Conservation (phyloP, 2,888 invertebrate genomes). For the Megalurothrips usitatus region DNA sequence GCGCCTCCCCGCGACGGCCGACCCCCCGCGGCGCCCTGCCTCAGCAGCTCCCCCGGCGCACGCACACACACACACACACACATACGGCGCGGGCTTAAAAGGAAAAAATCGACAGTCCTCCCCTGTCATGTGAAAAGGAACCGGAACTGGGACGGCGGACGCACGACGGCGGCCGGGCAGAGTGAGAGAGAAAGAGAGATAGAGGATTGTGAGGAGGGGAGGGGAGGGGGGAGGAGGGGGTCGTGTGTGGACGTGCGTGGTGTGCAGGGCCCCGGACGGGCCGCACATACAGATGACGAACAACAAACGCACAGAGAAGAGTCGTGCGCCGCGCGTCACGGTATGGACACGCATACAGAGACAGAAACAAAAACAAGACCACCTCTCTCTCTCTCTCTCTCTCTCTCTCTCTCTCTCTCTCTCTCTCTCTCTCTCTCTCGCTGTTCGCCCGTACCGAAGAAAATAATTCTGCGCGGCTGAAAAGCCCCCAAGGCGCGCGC, state of each 20-base stretch:
- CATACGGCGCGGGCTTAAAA: background rate
- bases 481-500: too few relatives aligned
- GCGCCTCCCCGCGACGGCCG: background rate
- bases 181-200: background rate
- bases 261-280: background rate
- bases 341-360: background rate
- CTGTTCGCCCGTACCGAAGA: too few relatives aligned
- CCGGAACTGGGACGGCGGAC: background rate
- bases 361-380: background rate
- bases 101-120: background rate
- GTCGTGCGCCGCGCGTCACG: background rate
- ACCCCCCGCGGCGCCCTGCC: background rate
- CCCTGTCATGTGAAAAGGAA: background rate
- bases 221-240: background rate
- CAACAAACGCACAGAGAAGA: background rate
- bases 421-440: background rate
- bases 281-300: constrained; percentile 15
- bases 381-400: background rate
- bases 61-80: background rate
- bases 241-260: background rate
- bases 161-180: background rate
- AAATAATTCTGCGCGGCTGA: too few relatives aligned
- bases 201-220: too few relatives aligned
- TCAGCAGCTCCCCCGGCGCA: background rate
- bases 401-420: constrained; percentile 1